Evolutionary conservation across 1,140 invertebrate species (phyloP).

Genomic region (Idris sp.): DNA sequence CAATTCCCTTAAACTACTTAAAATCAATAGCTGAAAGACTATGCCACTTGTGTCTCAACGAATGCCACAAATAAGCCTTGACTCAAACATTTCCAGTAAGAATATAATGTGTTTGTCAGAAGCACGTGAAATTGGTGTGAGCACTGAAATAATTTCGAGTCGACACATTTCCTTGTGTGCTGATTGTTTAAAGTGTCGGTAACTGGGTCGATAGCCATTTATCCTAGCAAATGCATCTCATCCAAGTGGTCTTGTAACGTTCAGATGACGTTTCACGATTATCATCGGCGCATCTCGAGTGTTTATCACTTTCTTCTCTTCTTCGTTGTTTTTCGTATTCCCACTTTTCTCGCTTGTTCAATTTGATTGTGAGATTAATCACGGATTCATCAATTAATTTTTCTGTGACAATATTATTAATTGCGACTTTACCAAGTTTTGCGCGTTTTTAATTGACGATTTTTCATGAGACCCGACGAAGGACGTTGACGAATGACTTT

Average conservation of each 20-base stretch:
- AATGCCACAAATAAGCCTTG: constrained; percentile 17
- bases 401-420: too few relatives aligned
- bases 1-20: too few relatives aligned
- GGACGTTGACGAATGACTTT: constrained; percentile 59
- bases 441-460: constrained; percentile 45
- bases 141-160: constrained; percentile 28
- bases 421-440: too few relatives aligned
- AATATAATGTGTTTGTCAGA: constrained; percentile 38
- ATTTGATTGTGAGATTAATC: constrained; percentile 38
- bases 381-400: constrained; percentile 15
- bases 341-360: too few relatives aligned
- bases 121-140: constrained; percentile 28
- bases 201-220: constrained; percentile 54
- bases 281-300: too few relatives aligned
- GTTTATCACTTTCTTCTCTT: too few relatives aligned
- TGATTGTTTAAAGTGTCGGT: constrained; percentile 57
- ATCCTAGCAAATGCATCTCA: constrained; percentile 47
- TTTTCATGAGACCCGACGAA: constrained; percentile 52
- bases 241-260: too few relatives aligned
- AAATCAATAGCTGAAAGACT: too few relatives aligned
- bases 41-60: too few relatives aligned
- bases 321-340: too few relatives aligned
- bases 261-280: background rate
- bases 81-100: constrained; percentile 20
- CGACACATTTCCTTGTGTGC: constrained; percentile 42